Evolutionary conservation across 2,797 vertebrate genomes (phyloP).

Genomic region (Hippopotamyrus pictus): DNA sequence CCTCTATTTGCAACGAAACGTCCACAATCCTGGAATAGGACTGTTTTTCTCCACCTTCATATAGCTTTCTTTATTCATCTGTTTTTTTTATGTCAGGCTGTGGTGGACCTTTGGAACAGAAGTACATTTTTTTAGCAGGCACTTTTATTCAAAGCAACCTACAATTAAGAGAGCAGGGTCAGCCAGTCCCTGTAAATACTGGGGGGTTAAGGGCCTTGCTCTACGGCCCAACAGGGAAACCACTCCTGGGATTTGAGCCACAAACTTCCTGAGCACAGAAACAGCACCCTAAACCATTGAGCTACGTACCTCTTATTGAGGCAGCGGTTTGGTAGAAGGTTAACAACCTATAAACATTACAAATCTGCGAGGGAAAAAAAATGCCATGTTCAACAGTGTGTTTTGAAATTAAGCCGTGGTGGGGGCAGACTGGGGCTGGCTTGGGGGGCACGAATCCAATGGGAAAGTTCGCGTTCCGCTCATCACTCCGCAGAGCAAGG

Average conservation of each 20-base stretch:
- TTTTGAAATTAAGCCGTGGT: neutral
- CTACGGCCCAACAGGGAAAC: neutral
- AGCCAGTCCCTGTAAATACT: neutral
- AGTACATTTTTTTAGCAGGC: neutral
- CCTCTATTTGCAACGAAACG: neutral
- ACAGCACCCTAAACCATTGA: neutral
- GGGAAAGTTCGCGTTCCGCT: neutral
- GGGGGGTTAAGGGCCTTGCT: neutral
- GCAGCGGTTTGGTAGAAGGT: neutral
- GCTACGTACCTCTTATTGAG: neutral
- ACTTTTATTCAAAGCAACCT: neutral
- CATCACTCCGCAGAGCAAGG: neutral
- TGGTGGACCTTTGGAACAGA: neutral
- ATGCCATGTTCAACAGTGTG: neutral
- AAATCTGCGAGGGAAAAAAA: neutral
- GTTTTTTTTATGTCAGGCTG: neutral
- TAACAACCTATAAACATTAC: neutral
- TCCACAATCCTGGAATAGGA: constrained; percentile 27
- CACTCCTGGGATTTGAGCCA: neutral
- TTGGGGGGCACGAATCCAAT: neutral
- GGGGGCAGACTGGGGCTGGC: neutral
- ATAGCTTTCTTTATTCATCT: neutral
- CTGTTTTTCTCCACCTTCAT: neutral
- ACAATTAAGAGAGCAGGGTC: neutral
- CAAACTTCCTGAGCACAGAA: neutral